Conservation (phyloP, 2,888 invertebrate genomes). For the Apotomis capreana region DNA sequence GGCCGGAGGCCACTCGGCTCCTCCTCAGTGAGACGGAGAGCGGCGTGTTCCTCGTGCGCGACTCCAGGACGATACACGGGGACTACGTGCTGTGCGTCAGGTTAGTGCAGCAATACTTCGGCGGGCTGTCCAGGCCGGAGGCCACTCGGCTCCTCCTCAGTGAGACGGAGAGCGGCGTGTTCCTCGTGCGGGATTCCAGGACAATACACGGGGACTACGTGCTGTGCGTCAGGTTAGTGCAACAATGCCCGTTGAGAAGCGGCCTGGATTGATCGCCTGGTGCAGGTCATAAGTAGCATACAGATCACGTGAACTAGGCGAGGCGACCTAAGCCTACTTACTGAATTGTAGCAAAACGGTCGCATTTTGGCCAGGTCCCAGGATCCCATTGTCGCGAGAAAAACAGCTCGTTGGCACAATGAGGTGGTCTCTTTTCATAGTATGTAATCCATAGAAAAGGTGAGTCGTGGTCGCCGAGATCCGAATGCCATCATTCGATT, state of each 20-base stretch:
- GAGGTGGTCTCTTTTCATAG: too few relatives aligned
- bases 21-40: slow-evolving; percentile 95
- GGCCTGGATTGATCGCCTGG: neutral
- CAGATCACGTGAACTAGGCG: too few relatives aligned
- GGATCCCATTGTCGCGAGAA: too few relatives aligned
- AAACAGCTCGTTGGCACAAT: too few relatives aligned
- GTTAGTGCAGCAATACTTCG: slow-evolving; percentile 88
- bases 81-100: slow-evolving; percentile 97
- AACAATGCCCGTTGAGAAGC: slow-evolving; percentile 37
- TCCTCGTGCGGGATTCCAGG: slow-evolving; percentile 96
- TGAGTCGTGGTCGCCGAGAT: too few relatives aligned
- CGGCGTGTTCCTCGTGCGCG: slow-evolving; percentile 97
- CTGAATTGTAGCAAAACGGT: too few relatives aligned
- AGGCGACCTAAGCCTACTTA: too few relatives aligned
- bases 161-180: slow-evolving; percentile 88
- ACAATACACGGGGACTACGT: slow-evolving; percentile 97
- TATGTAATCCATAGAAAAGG: too few relatives aligned
- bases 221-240: slow-evolving; percentile 93
- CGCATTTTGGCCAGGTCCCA: too few relatives aligned
- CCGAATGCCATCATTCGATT: too few relatives aligned
- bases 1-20: slow-evolving; percentile 96
- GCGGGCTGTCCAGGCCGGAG: too few relatives aligned
- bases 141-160: slow-evolving; percentile 88
- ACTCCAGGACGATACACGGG: slow-evolving; percentile 95
- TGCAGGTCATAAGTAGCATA: neutral